Percentiles rank a stretch among this genome's conserved stretches.
Evolutionary conservation across 2,888 invertebrate genomes (phyloP).

Genomic region (Isoperla grammatica): DNA sequence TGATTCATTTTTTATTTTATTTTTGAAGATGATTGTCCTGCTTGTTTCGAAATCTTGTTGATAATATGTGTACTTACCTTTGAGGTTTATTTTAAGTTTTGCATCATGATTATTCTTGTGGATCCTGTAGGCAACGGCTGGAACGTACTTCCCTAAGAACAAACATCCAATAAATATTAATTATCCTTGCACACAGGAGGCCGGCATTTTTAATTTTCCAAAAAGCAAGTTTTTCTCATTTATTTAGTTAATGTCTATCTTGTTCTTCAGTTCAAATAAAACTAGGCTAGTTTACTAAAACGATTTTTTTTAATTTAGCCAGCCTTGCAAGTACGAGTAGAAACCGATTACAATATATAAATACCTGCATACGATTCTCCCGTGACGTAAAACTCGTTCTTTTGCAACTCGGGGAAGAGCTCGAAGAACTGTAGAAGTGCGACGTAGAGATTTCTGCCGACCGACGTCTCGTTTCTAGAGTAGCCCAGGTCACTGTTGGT

Average conservation of each 20-base stretch:
- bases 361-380: conserved; percentile 82
- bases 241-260: background rate
- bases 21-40: too few relatives aligned
- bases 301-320: too few relatives aligned
- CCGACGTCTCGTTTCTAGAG: conserved; percentile 69
- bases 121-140: conserved; percentile 69
- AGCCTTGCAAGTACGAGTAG: too few relatives aligned
- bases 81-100: conserved; percentile 56
- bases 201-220: too few relatives aligned
- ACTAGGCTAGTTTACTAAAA: too few relatives aligned
- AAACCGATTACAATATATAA: background rate
- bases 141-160: conserved; percentile 60
- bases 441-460: conserved; percentile 72
- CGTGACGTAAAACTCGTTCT: conserved; percentile 75
- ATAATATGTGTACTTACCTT: conserved; percentile 37
- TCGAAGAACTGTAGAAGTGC: conserved; percentile 77
- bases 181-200: too few relatives aligned
- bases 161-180: too few relatives aligned
- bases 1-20: too few relatives aligned
- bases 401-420: conserved; percentile 68
- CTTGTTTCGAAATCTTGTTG: too few relatives aligned
- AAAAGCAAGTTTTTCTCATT: background rate
- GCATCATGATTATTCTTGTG: conserved; percentile 57
- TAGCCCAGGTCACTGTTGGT: conserved; percentile 71
- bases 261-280: background rate